Base-by-base conservation (phyloP, 2,888 invertebrate genomes). In the Priocnemis perturbator region DNA sequence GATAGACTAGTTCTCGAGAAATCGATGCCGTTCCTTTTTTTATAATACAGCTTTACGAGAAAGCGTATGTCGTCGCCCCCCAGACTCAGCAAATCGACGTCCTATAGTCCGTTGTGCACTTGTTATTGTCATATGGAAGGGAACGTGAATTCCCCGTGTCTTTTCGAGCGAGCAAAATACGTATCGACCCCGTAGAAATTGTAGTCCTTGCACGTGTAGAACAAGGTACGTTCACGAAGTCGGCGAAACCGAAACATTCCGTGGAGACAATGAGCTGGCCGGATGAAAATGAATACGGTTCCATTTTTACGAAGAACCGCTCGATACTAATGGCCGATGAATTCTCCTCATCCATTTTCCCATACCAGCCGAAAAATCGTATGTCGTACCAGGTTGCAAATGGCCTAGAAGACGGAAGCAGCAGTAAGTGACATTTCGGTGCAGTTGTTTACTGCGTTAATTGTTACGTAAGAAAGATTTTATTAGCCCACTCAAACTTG, bases 151-250 rank as follows among this genome's bases (percentile, higher is more conserved):
- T 63, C 57, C 17, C 68, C 47, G 23, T 47, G 58, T 50, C 44
- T 20, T 62, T 53, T 30, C 14, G 14, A 50, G 64, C 23, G 21
- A 60, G 61, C 66, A 58, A 62, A 71, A 78, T 76, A 77, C 77
- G 77, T 75, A 61, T 67, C 64, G 21, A 59, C 50, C 76, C 76
- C 77, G 79, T 78, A 73, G 78, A 81, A 79, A 81, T 78, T 67
- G 78, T 81, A 77, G 76, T 79, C 79, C 76, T 72, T 71, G 79
- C 81, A 75, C 78, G 81, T 79, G 64, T 19, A 17, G 30, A 61
- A 37, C 37, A 5, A 3, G 26, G 5, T 2, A 26, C 5, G 7
- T 37, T 37, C 37, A 9, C 5, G 5, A 3, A 26, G 5, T 37
- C 11, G 14, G 37, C 1, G 57, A 67, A 71, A 66, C 19, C 65